Conservation (phyloP, 1,140 invertebrate genomes). For the Drosophila hydei region DNA sequence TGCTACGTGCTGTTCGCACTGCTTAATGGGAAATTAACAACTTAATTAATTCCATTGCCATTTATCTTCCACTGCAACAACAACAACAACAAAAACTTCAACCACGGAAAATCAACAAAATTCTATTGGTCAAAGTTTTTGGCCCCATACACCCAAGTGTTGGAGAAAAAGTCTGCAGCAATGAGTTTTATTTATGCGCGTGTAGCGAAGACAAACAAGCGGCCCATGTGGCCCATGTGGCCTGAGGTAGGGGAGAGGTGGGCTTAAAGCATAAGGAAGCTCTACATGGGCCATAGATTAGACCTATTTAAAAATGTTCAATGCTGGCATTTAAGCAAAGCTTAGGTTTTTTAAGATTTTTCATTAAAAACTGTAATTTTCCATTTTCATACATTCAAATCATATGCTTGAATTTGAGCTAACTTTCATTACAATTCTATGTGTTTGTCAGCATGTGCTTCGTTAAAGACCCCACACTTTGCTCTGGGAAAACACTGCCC, state of each 20-base stretch:
- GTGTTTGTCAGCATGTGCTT: no score
- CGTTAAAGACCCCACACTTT: no score
- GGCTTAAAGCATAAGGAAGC: constrained; percentile 25
- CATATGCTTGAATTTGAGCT: no score
- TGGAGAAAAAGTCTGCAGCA: constrained; percentile 27
- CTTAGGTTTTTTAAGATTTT: neutral
- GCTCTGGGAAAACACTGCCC: constrained; percentile 9
- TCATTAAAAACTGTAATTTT: neutral
- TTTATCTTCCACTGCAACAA: constrained; percentile 66
- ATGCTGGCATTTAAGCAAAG: neutral
- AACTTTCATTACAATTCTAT: no score
- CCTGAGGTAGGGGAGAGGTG: neutral
- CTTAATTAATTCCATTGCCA: constrained; percentile 82
- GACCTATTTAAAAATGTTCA: constrained; percentile 11
- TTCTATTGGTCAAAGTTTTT: constrained; percentile 73
- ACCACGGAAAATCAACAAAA: constrained; percentile 68
- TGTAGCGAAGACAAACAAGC: constrained; percentile 64
- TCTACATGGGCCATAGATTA: neutral
- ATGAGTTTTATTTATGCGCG: constrained; percentile 76
- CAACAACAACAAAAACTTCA: constrained; percentile 48
- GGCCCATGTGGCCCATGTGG: constrained; percentile 16
- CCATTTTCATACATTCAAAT: neutral
- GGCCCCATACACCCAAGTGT: neutral
- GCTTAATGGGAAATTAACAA: constrained; percentile 82
- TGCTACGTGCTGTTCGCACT: constrained; percentile 59